Evolutionary conservation across 2,888 invertebrate species (phyloP).

Genomic region (Galerucella nymphaeae): DNA sequence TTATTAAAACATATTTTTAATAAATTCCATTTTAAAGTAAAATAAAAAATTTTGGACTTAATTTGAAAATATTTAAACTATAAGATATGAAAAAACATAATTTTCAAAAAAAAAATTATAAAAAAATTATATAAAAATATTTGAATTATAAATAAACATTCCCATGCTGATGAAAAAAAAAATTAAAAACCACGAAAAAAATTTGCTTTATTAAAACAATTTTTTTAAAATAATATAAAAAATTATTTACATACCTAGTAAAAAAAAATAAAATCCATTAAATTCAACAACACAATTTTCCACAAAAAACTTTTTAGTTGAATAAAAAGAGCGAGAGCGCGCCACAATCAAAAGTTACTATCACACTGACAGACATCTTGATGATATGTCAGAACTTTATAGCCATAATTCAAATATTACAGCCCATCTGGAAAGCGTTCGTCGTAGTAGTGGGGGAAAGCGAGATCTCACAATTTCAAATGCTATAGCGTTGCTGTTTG

Average conservation of each 20-base stretch:
- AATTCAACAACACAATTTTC: not conserved
- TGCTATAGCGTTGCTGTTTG: constrained; percentile 37
- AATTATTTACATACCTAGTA: constrained; percentile 8
- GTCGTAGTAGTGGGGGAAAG: constrained; percentile 42
- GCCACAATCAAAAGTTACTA: constrained; percentile 49
- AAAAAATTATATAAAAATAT: too few relatives aligned
- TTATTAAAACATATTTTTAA: too few relatives aligned
- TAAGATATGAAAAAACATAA: too few relatives aligned
- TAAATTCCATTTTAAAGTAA: too few relatives aligned
- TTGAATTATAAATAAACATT: too few relatives aligned
- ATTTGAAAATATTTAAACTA: too few relatives aligned
- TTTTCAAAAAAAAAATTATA: too few relatives aligned
- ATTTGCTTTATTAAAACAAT: too few relatives aligned
- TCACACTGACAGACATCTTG: constrained; percentile 56
- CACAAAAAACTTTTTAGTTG: not conserved
- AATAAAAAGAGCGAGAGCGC: constrained; percentile 16
- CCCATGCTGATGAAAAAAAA: too few relatives aligned
- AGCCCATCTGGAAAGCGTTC: constrained; percentile 46
- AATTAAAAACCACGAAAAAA: too few relatives aligned
- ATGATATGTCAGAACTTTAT: constrained; percentile 59
- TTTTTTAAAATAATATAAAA: not conserved
- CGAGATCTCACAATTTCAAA: constrained; percentile 35
- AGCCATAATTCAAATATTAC: constrained; percentile 56
- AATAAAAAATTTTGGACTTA: not conserved
- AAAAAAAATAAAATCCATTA: constrained; percentile 10